phyloP scores from a whole-genome alignment of 2,888 invertebrate genomes.

The Camptogramma bilineatum region DNA sequence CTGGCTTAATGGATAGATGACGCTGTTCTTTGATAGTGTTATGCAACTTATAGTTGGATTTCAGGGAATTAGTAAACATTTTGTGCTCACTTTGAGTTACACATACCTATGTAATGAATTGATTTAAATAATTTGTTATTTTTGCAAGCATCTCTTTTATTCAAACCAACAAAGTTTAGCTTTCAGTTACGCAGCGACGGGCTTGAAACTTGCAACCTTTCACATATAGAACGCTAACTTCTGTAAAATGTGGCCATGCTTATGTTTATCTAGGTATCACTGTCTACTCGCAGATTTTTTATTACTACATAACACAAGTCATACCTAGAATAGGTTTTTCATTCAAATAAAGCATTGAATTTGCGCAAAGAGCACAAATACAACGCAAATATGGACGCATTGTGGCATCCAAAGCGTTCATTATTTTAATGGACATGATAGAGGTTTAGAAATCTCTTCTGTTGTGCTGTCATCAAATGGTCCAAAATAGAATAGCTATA shows the following conservation, averaged over 20 bases:
- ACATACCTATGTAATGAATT: no score
- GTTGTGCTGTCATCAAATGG: slow-evolving; percentile 18
- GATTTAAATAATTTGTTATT: no score
- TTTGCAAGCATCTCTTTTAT: no score
- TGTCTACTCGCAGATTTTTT: not conserved
- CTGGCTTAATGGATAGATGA: slow-evolving; percentile 19
- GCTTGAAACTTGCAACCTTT: no score
- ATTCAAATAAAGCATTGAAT: slow-evolving; percentile 1
- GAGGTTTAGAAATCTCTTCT: slow-evolving; percentile 5
- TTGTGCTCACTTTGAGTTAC: no score
- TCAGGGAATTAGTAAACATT: not conserved
- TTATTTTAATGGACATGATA: slow-evolving; percentile 25
- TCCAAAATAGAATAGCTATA: not conserved
- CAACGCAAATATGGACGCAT: slow-evolving; percentile 17
- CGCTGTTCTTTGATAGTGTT: slow-evolving; percentile 15
- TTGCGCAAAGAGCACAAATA: slow-evolving; percentile 18
- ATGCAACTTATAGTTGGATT: not conserved
- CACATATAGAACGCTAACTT: no score
- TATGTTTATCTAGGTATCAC: no score
- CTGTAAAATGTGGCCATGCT: no score
- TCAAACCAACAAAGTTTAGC: no score
- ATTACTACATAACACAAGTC: not conserved
- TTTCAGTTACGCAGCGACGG: no score
- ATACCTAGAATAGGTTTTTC: not conserved
- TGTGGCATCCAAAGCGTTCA: slow-evolving; percentile 27